Base-by-base conservation (phyloP, 2,113 vertebrate species). In the Peucedramus taeniatus region DNA sequence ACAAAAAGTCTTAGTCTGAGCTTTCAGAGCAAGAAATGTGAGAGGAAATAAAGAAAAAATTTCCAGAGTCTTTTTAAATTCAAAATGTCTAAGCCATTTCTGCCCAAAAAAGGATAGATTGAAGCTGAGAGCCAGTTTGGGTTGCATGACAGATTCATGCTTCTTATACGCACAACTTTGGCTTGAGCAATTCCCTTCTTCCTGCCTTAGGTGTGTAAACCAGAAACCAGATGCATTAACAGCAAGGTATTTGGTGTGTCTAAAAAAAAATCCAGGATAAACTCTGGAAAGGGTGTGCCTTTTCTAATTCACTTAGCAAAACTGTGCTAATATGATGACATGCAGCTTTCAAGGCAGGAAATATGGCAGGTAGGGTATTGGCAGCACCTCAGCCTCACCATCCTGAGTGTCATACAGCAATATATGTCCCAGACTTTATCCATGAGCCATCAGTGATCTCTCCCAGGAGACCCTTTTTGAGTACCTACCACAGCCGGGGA, bases 31-130 rank as follows among this genome's bases (percentile, higher is more conserved):
- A 69, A 89, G 44, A 93, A 93, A 45, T 87, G 8, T 15, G 20
- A 89, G 82, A 61, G 57, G 57, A 39, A 59, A 57, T 28, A 28
- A 89, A 66, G 37, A 33, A 72, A 88, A 81, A 94, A 82, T 53
- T 37, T 23, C 17, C 49, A n/a, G 37, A 44, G 49, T 82, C 15
- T 90, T 84, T 79, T 68, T 10, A 40, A 94, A 92, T 93, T 91
- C 56, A 61, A 45, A 76, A 82, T 42, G 27, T 69, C 77, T 89
- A 49, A 91, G 57, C 44, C 1, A 13, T 51, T 77, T 77, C 57
- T 95, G 91, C 56, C 86, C 89, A 47, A 91, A 91, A 94, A 84
- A 59, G 56, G 94, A 89, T 8, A 84, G 81, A 72, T 72, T 57
- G 37, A 71, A 90, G 69, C 74, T 40, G 77, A 79, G 57, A 91